Evolutionary conservation across 2,113 vertebrate genomes (phyloP), one percentile per base, ranked within the genome.

Genomic region (Gobio gobio): DNA sequence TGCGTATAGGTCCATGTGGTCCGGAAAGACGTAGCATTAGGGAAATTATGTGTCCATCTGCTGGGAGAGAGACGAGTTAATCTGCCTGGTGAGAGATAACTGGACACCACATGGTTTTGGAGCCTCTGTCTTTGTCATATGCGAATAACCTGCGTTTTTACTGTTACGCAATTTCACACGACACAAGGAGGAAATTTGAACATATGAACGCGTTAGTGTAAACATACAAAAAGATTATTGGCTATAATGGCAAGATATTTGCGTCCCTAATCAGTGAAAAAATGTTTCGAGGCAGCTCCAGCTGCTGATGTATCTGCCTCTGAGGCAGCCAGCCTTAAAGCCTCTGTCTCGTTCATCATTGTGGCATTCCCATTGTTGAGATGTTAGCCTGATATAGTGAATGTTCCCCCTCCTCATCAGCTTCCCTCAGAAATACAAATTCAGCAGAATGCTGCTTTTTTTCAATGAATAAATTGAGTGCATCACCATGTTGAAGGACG

Each of bases 281-380:
- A 64, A 36, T 77, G 45, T 75, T 77, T 66, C 8, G 26, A 40
- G 63, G 29, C 43, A 29, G 26, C 10, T 83, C 13, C 29, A 36
- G 49, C 49, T 56, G 33, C 29, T 54, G 66, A 70, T 72, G 66
- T 56, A 72, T 87, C 66, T 84, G 26, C 68, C 33, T 87, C 33
- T 79, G 54, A 87, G 45, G 77, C 63, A 75, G 22, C 74, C 45
- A 12, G 86, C 63, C 73, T 82, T 86, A 86, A 90, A 74, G 75
- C 88, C 89, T 77, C 84, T 43, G 83, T 77, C 66, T 54, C 83
- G 89, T 92, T 92, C 1, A 80, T 93, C 91, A 92, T 90, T 89
- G 89, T 93, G 93, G 81, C 92, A 92, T 93, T 94, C 93, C 94
- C 88, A 93, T 92, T 92, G 92, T 92, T 93, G 89, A 83, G 88